These are phyloP conservation scores for Lindbergichthys nudifrons DNA, from an alignment of 2,797 vertebrate genomes.

Conservation along the genomic window DNA sequence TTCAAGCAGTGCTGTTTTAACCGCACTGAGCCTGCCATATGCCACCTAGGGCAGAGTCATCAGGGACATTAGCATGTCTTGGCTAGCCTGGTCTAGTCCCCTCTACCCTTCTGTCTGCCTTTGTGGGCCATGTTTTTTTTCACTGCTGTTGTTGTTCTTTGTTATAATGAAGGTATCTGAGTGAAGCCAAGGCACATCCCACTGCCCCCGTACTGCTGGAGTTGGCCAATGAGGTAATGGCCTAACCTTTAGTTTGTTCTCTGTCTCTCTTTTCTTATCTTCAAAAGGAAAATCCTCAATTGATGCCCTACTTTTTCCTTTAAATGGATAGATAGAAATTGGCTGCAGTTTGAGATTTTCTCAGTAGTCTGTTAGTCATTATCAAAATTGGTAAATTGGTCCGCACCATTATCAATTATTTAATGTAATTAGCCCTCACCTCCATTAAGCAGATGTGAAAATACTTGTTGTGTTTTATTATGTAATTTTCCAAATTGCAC, in stretches of 20 bases:
- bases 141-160: constrained; percentile 78
- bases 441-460: constrained; percentile 86
- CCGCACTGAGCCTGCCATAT: constrained; percentile 82
- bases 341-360: constrained; percentile 84
- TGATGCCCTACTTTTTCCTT: constrained; percentile 61
- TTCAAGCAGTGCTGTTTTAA: constrained; percentile 78
- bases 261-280: constrained; percentile 8
- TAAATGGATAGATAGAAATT: constrained; percentile 76
- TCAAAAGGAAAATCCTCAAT: constrained; percentile 23
- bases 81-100: constrained; percentile 85
- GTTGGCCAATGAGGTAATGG: constrained; percentile 95
- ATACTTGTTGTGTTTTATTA: constrained; percentile 83
- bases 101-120: constrained; percentile 81
- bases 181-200: constrained; percentile 87
- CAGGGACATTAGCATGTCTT: constrained; percentile 84
- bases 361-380: constrained; percentile 90
- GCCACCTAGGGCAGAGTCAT: constrained; percentile 83
- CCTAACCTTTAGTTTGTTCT: constrained; percentile 30
- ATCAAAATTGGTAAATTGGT: constrained; percentile 92
- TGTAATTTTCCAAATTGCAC: constrained; percentile 84
- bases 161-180: constrained; percentile 91
- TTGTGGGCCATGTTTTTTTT: constrained; percentile 72
- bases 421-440: constrained; percentile 88
- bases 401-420: constrained; percentile 92
- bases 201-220: constrained; percentile 90